These are phyloP conservation scores for Diachasma alloeum DNA, from an alignment of 1,140 invertebrate species.

Conservation along the genomic window DNA sequence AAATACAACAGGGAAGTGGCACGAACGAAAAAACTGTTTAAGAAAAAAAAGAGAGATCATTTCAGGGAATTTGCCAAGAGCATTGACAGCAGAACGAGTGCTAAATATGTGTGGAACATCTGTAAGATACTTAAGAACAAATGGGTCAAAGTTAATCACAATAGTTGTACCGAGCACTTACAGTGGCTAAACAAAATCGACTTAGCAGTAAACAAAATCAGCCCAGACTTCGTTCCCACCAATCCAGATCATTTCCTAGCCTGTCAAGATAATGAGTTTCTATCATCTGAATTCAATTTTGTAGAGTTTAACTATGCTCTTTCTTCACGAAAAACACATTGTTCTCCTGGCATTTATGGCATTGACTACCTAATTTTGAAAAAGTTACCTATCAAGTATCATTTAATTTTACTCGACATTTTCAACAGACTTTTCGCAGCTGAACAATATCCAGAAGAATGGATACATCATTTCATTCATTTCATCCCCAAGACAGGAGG, in stretches of 20 bases:
- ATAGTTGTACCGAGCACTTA: neutral
- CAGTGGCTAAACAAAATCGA: neutral
- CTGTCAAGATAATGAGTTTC: neutral
- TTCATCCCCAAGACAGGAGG: conserved; percentile 14
- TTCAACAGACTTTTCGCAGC: conserved; percentile 6
- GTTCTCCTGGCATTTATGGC: conserved; percentile 6
- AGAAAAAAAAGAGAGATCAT: neutral
- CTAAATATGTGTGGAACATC: conserved; percentile 19
- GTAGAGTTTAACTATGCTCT: conserved; percentile 9
- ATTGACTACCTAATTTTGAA: conserved; percentile 1
- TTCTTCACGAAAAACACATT: neutral
- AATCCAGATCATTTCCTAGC: neutral
- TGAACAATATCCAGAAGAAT: neutral
- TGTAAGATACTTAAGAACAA: conserved; percentile 28
- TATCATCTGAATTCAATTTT: neutral
- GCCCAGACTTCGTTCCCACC: neutral
- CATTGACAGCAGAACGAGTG: neutral
- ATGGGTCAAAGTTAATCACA: conserved; percentile 1
- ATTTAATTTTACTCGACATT: conserved; percentile 20
- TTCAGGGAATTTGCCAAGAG: conserved; percentile 14
- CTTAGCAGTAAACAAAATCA: neutral
- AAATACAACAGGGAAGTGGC: neutral
- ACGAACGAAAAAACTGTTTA: neutral
- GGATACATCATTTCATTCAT: conserved; percentile 10
- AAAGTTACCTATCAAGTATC: neutral